phyloP scores from a whole-genome alignment of 2,888 invertebrate species.

The Rhagonycha fulva region DNA sequence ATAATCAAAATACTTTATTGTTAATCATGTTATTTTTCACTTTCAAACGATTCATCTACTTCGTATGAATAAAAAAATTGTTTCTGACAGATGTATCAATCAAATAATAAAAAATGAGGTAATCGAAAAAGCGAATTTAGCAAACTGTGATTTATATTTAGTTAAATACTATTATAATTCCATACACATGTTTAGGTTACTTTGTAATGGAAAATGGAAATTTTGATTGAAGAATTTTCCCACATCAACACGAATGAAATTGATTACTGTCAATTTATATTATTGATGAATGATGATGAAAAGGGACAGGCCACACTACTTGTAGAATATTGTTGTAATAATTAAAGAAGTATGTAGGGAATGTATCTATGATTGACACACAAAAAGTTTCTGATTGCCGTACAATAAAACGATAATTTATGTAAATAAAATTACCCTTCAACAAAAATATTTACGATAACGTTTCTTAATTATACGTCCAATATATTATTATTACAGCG shows the following conservation, averaged over 20 bases:
- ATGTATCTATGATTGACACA: neutral
- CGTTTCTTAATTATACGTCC: slow-evolving; percentile 6
- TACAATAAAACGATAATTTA: slow-evolving; percentile 6
- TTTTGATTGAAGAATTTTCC: neutral
- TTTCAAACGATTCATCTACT: too few relatives aligned
- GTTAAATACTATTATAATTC: too few relatives aligned
- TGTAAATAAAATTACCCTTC: slow-evolving; percentile 13
- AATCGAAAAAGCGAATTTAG: neutral
- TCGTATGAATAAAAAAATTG: neutral
- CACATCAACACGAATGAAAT: neutral
- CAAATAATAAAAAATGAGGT: neutral
- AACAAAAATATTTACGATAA: slow-evolving; percentile 14
- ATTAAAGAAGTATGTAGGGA: neutral
- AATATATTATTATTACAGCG: slow-evolving; percentile 4
- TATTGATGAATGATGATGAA: neutral
- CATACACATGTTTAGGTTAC: too few relatives aligned
- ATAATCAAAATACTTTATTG: too few relatives aligned
- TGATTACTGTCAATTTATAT: neutral
- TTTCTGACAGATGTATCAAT: neutral
- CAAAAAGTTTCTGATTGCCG: neutral
- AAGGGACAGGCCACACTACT: neutral
- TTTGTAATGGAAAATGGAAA: neutral
- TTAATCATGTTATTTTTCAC: too few relatives aligned
- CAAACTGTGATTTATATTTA: neutral
- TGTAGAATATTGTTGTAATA: neutral